Percentiles rank a stretch among this genome's conserved stretches.
Evolutionary conservation across 2,113 vertebrate genomes (phyloP).

Genomic region (Delphinapterus leucas): DNA sequence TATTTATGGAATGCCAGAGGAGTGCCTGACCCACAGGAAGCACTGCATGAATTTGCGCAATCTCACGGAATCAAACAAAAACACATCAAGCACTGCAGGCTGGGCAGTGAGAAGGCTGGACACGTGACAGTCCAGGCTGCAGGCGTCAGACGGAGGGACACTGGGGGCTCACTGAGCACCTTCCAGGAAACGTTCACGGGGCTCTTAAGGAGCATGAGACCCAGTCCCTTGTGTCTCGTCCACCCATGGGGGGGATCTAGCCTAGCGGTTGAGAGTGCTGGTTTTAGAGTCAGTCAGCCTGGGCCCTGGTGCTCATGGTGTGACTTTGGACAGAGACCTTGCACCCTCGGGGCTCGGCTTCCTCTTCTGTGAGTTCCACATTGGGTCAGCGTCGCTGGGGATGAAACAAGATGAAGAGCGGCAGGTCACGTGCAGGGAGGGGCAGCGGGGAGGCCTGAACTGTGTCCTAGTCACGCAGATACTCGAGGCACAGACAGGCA

Average conservation of each 20-base stretch:
- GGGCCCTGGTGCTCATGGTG: not conserved
- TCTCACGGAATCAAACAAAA: not conserved
- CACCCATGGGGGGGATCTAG: not conserved
- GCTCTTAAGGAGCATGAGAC: not conserved
- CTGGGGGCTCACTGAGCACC: not conserved
- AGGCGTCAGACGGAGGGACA: not conserved
- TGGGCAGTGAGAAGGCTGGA: not conserved
- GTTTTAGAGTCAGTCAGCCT: not conserved
- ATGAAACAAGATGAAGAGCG: not conserved
- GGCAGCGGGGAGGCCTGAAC: accelerated
- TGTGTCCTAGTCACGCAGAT: not conserved
- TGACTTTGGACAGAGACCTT: not conserved
- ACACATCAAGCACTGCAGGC: not conserved
- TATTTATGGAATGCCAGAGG: not conserved
- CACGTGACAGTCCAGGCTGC: not conserved
- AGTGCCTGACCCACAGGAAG: not conserved
- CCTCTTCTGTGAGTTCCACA: not conserved
- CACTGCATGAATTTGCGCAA: not conserved
- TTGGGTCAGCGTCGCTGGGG: not conserved
- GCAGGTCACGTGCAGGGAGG: not conserved
- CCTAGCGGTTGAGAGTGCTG: not conserved
- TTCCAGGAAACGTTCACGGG: accelerated
- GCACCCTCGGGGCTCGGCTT: not conserved
- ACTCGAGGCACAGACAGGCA: not conserved
- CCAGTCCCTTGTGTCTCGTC: not conserved